Evolutionary conservation across 2,797 vertebrate species (phyloP).

Genomic region (Danio kyathit): DNA sequence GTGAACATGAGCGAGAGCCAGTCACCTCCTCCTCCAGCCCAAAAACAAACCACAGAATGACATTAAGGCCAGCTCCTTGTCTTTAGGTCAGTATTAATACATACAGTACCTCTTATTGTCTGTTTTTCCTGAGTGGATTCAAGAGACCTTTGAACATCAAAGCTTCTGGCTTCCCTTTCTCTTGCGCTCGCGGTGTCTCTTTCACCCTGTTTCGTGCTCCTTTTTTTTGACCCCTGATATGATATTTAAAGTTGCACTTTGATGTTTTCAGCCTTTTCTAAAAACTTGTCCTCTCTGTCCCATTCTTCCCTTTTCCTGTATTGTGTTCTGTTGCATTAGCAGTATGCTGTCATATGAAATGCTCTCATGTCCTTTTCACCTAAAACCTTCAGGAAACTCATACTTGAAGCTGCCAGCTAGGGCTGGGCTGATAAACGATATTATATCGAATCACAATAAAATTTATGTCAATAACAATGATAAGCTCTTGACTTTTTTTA

Average conservation of each 20-base stretch:
- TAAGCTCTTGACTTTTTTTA: no score
- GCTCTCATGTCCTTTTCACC: background rate
- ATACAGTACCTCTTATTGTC: slow-evolving; percentile 35
- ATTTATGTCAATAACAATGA: no score
- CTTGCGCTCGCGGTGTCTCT: slow-evolving; percentile 19
- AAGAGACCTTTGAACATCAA: slow-evolving; percentile 47
- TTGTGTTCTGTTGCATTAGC: slow-evolving; percentile 29
- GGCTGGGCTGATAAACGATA: no score
- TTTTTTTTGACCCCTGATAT: slow-evolving; percentile 41
- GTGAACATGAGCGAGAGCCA: background rate
- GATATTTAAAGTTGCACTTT: slow-evolving; percentile 53
- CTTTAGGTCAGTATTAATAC: slow-evolving; percentile 33
- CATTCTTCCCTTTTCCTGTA: background rate
- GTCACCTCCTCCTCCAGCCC: background rate
- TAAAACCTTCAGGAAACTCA: background rate
- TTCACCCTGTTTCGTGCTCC: slow-evolving; percentile 12
- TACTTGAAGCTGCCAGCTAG: background rate
- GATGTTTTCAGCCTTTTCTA: slow-evolving; percentile 40
- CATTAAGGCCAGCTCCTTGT: slow-evolving; percentile 34
- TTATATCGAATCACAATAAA: no score
- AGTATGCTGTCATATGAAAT: background rate
- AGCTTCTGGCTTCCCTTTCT: slow-evolving; percentile 27
- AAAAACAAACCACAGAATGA: slow-evolving; percentile 7
- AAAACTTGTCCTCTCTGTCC: slow-evolving; percentile 20
- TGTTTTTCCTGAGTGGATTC: slow-evolving; percentile 47